phyloP scores from a whole-genome alignment of 2,797 vertebrate species.

The Manis javanica region DNA sequence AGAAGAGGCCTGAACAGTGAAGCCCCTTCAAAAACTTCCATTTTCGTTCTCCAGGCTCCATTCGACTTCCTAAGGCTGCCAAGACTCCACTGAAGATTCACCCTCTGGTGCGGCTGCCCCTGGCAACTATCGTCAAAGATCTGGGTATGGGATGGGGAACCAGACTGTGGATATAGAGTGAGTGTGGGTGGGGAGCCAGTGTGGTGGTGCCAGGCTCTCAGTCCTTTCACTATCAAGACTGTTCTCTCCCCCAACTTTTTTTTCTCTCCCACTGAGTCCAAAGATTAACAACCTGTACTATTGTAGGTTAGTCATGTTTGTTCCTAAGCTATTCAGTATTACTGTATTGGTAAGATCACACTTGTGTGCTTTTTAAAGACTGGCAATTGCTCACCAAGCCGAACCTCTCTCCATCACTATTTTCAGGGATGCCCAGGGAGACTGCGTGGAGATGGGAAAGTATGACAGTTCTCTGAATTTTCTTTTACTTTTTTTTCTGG shows the following conservation, averaged over 20 bases:
- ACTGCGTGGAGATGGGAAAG: neutral
- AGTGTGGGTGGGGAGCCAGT: neutral
- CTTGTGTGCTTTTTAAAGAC: neutral
- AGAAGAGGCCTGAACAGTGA: neutral
- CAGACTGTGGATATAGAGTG: neutral
- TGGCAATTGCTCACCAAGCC: neutral
- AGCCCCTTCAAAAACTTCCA: neutral
- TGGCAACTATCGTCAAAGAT: constrained; percentile 95
- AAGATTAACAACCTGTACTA: neutral
- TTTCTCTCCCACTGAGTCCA: neutral
- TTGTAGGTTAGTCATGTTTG: neutral
- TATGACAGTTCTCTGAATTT: neutral
- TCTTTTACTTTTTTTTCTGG: neutral
- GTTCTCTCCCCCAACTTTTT: neutral
- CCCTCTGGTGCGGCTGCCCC: constrained; percentile 90
- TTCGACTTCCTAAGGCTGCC: constrained; percentile 95
- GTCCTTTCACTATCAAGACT: neutral
- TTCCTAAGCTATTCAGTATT: neutral
- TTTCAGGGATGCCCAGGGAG: neutral
- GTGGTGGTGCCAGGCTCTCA: neutral
- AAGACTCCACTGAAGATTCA: constrained; percentile 93
- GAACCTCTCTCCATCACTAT: neutral
- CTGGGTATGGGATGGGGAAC: constrained; percentile 88
- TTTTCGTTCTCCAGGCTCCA: constrained; percentile 89
- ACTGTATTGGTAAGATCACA: neutral